These are phyloP conservation scores for Popillia japonica DNA, from an alignment of 1,140 invertebrate species.

Conservation along the genomic window DNA sequence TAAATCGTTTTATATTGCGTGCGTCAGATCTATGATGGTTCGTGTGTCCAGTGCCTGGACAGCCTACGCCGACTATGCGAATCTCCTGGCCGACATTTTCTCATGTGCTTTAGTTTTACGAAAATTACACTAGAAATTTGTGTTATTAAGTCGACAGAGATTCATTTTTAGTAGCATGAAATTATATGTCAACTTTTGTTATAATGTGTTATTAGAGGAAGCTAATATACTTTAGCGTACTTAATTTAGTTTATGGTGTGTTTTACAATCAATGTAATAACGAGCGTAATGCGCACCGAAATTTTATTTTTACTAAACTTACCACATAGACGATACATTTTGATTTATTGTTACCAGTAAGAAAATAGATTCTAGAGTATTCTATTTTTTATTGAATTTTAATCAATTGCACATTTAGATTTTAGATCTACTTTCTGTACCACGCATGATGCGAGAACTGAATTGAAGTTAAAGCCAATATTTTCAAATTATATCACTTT, in stretches of 20 bases:
- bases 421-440: no score
- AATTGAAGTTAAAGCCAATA: background rate
- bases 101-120: conserved; percentile 53
- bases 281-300: background rate
- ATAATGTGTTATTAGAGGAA: conserved; percentile 21
- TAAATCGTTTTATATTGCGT: conserved; percentile 35
- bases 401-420: no score
- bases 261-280: background rate
- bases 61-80: conserved; percentile 53
- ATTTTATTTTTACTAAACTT: no score
- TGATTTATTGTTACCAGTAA: no score
- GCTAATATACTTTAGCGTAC: background rate
- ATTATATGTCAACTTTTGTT: conserved; percentile 34
- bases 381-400: no score
- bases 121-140: conserved; percentile 51
- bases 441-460: no score
- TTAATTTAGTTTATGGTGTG: background rate
- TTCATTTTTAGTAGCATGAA: conserved; percentile 36
- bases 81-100: conserved; percentile 52
- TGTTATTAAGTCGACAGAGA: conserved; percentile 48
- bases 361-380: no score
- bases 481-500: no score
- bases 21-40: conserved; percentile 19
- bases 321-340: no score
- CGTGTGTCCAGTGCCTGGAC: conserved; percentile 42